Percentiles rank a stretch among this genome's conserved stretches.
Evolutionary conservation across 1,140 invertebrate genomes (phyloP).

Genomic region (Oppia nitens): DNA sequence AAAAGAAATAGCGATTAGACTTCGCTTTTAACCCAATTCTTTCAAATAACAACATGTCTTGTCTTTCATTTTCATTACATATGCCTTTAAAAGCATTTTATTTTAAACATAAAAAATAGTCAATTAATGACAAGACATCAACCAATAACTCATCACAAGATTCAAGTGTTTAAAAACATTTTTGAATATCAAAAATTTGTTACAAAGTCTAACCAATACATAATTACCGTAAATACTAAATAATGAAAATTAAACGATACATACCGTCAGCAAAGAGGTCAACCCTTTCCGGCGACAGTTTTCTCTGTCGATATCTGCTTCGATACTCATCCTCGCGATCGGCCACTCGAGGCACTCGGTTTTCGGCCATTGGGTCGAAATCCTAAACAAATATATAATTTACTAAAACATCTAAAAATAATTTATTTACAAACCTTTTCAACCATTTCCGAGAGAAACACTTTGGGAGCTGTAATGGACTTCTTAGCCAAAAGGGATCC

Average conservation of each 20-base stretch:
- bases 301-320: conserved; percentile 62
- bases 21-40: too few relatives aligned
- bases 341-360: conserved; percentile 62
- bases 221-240: not conserved
- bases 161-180: conserved; percentile 12
- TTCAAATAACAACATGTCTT: too few relatives aligned
- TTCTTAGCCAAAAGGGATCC: conserved; percentile 42
- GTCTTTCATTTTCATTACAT: too few relatives aligned
- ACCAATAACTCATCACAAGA: conserved; percentile 1
- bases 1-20: too few relatives aligned
- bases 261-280: conserved; percentile 96
- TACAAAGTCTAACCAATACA: not conserved
- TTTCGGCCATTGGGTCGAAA: conserved; percentile 90
- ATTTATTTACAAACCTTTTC: conserved; percentile 28
- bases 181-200: not conserved
- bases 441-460: conserved; percentile 75
- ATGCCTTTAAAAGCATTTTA: not conserved
- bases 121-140: not conserved
- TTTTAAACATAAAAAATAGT: not conserved
- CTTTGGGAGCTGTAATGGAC: conserved; percentile 48
- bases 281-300: conserved; percentile 85
- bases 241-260: conserved; percentile 29
- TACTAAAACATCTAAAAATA: not conserved
- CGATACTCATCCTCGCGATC: conserved; percentile 94
- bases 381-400: conserved; percentile 41